phyloP scores from a whole-genome alignment of 92 coral and sea anemone genomes.

The Umimayanthus kanabou region DNA sequence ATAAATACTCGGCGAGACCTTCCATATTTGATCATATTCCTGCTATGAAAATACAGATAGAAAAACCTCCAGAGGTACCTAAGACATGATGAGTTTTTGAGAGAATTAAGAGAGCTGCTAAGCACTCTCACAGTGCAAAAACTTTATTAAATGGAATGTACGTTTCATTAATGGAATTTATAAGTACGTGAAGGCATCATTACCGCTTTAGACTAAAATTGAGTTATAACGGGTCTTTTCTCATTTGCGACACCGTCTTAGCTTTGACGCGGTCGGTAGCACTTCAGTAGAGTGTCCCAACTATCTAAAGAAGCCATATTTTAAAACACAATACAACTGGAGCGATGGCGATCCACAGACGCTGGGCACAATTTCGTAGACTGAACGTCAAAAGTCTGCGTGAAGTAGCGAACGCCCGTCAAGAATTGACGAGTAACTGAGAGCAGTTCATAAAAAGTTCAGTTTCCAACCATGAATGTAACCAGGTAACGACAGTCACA shows the following conservation, averaged over 20 bases:
- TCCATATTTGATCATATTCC: slow-evolving; percentile 7
- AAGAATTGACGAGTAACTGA: background rate
- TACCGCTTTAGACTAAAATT: background rate
- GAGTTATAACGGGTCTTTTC: background rate
- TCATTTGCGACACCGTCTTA: background rate
- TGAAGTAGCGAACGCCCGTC: background rate
- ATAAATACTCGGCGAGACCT: background rate
- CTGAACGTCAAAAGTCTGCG: background rate
- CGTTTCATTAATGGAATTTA: background rate
- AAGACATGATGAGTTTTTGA: slow-evolving; percentile 6
- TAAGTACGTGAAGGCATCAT: background rate
- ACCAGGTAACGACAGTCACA: background rate
- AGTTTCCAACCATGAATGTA: background rate
- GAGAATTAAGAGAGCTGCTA: background rate
- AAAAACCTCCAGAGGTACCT: background rate
- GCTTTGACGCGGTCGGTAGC: background rate
- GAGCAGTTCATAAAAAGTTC: background rate
- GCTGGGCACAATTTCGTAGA: background rate
- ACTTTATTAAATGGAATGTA: background rate
- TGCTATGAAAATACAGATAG: background rate
- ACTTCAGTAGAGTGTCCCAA: background rate
- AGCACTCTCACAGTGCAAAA: background rate
- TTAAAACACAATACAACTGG: background rate
- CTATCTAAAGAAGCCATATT: too few species aligned
- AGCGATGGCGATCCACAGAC: background rate